phyloP scores from a whole-genome alignment of 2,113 vertebrate species.

The Upupa epops region DNA sequence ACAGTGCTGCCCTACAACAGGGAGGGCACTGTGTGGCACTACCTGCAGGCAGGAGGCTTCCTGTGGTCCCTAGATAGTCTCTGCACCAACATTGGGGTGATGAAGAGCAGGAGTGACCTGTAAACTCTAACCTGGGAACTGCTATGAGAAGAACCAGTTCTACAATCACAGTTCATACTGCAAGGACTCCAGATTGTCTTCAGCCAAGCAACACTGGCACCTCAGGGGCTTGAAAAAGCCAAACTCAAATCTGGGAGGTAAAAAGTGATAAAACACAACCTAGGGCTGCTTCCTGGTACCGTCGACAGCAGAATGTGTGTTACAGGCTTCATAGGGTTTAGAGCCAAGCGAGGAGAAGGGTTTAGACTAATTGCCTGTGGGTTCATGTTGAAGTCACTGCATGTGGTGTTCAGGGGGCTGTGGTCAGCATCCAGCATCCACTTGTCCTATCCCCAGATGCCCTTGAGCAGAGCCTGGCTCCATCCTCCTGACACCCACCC shows the following conservation, averaged over 20 bases:
- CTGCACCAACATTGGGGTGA: accelerated
- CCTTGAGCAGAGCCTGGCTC: no score
- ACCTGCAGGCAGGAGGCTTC: background rate
- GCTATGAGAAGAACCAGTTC: background rate
- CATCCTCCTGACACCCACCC: no score
- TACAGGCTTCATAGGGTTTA: background rate
- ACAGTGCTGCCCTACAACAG: background rate
- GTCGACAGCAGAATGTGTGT: background rate
- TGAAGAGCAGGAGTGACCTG: background rate
- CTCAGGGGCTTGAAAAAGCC: background rate
- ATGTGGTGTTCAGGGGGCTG: background rate
- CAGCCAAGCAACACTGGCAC: background rate
- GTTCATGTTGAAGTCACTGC: background rate
- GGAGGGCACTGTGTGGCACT: background rate
- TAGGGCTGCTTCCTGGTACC: background rate
- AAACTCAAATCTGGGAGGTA: background rate
- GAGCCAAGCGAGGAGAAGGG: background rate
- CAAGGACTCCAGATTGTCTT: background rate
- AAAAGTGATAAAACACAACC: background rate
- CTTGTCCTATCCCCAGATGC: no score
- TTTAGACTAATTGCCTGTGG: background rate
- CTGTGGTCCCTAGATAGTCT: background rate
- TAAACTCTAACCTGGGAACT: background rate
- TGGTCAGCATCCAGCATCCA: background rate
- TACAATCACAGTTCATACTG: background rate